These are phyloP conservation scores for Tachysurus fulvidraco DNA, from an alignment of 2,113 vertebrate species.

Conservation along the genomic window DNA sequence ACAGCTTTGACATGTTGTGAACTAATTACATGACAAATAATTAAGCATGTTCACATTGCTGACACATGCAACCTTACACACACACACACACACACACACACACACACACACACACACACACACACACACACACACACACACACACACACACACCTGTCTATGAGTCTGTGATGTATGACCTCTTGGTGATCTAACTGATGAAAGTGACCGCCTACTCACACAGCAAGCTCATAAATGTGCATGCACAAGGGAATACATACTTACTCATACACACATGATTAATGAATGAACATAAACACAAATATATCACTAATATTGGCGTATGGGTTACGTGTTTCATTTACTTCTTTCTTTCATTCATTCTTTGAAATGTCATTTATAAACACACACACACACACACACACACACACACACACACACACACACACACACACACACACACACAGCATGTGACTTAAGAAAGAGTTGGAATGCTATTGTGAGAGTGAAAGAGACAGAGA, in stretches of 20 bases:
- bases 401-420: constrained; percentile 43
- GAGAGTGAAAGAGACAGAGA: constrained; percentile 76
- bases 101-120: constrained; percentile 66
- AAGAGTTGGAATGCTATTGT: constrained; percentile 73
- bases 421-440: constrained; percentile 42
- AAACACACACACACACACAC: constrained; percentile 42
- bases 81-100: constrained; percentile 31
- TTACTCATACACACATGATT: constrained; percentile 29
- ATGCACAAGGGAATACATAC: neutral
- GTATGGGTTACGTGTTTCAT: constrained; percentile 30
- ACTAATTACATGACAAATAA: constrained; percentile 94
- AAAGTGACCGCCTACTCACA: constrained; percentile 72
- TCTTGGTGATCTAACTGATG: constrained; percentile 84
- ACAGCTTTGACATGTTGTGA: constrained; percentile 86
- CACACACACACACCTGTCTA: constrained; percentile 75
- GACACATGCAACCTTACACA: constrained; percentile 66
- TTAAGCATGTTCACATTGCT: constrained; percentile 90
- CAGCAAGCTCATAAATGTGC: constrained; percentile 3
- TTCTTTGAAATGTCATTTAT: constrained; percentile 33
- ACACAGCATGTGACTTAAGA: constrained; percentile 70
- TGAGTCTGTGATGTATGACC: constrained; percentile 85
- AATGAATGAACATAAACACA: neutral
- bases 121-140: constrained; percentile 35
- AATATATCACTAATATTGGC: constrained; percentile 33
- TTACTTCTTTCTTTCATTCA: constrained; percentile 21